Conservation (phyloP, 2,888 invertebrate genomes). For the Meliscaeva auricollis region DNA sequence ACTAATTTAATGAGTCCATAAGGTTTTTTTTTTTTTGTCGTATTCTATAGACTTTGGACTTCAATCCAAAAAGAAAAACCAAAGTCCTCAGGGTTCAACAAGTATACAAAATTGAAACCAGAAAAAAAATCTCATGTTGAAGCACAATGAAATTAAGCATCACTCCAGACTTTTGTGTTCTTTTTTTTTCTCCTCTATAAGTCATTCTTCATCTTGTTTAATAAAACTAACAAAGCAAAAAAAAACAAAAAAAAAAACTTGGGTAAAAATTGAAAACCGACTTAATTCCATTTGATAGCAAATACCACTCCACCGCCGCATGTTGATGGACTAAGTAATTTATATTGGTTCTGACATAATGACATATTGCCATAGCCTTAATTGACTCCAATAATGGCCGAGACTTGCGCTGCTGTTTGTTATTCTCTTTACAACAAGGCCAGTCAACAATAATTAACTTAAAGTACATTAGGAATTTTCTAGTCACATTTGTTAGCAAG, state of each 20-base stretch:
- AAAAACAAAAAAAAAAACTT: background rate
- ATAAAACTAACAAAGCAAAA: background rate
- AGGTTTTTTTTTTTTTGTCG: no score
- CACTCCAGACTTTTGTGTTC: background rate
- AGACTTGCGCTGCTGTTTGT: background rate
- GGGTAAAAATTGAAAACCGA: background rate
- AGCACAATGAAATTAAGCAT: background rate
- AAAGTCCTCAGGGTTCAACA: background rate
- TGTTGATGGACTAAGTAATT: slow-evolving; percentile 14
- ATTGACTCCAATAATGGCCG: slow-evolving; percentile 15
- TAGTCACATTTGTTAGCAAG: background rate
- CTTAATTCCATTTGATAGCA: slow-evolving; percentile 13
- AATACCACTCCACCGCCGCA: background rate
- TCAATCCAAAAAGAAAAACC: background rate
- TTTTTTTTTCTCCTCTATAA: background rate
- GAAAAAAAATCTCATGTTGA: background rate
- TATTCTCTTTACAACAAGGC: background rate
- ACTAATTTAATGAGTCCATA: background rate
- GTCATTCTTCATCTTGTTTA: slow-evolving; percentile 32
- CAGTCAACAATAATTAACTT: slow-evolving; percentile 25
- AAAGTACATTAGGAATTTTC: slow-evolving; percentile 10
- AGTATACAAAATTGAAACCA: background rate
- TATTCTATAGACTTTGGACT: no score
- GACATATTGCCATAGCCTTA: slow-evolving; percentile 32
- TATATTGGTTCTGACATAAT: slow-evolving; percentile 41